Evolutionary conservation across 2,113 vertebrate genomes (phyloP).

Genomic region (Lipophrys pholis): DNA sequence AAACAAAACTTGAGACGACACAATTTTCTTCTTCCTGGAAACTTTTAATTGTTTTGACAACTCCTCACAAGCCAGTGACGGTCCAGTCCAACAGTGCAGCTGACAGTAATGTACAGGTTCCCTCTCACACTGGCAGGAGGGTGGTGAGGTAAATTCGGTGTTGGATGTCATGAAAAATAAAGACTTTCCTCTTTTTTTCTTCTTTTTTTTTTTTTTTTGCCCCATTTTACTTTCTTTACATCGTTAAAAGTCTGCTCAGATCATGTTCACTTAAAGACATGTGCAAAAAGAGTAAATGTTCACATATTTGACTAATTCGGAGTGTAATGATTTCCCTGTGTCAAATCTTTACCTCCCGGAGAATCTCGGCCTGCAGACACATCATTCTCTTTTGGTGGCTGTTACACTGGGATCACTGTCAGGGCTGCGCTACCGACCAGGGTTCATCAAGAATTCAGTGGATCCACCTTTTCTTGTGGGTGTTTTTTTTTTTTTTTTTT

Average conservation of each 20-base stretch:
- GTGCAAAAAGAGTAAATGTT: constrained; percentile 52
- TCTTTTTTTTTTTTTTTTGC: too few relatives aligned
- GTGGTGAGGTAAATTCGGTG: constrained; percentile 79
- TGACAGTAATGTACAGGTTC: constrained; percentile 76
- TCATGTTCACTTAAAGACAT: constrained; percentile 15
- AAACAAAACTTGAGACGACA: constrained; percentile 76
- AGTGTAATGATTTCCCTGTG: constrained; percentile 40
- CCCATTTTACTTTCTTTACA: constrained; percentile 31
- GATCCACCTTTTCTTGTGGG: constrained; percentile 19
- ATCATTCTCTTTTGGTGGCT: constrained; percentile 16
- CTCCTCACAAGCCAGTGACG: constrained; percentile 77
- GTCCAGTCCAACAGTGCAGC: constrained; percentile 74
- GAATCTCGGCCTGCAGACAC: constrained; percentile 26
- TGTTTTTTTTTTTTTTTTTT: constrained; percentile 1
- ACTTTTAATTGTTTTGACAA: constrained; percentile 82
- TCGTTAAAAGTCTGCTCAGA: constrained; percentile 48
- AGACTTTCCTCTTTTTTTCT: constrained; percentile 21
- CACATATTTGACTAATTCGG: constrained; percentile 56
- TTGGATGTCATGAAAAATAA: constrained; percentile 74
- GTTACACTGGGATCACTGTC: constrained; percentile 45
- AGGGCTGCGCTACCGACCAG: constrained; percentile 29
- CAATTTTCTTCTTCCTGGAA: constrained; percentile 73
- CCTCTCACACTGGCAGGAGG: constrained; percentile 71
- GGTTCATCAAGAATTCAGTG: constrained; percentile 25
- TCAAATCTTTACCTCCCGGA: constrained; percentile 61